Conservation (phyloP, 2,113 vertebrate species). For the Stegostoma tigrinum region DNA sequence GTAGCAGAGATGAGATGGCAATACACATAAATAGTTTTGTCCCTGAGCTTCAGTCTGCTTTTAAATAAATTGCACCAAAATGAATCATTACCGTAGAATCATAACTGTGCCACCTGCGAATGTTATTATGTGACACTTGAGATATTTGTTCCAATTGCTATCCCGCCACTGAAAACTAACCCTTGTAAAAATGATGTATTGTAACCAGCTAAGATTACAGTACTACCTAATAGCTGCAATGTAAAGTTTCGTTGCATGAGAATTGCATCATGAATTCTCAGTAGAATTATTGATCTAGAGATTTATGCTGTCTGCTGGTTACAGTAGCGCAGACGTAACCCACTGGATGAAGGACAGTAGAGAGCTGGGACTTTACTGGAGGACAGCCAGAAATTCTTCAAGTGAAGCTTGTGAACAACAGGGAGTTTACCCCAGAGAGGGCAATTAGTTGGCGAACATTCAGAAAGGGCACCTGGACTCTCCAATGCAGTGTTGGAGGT, state of each 20-base stretch:
- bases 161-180: not conserved
- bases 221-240: not conserved
- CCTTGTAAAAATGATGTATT: not conserved
- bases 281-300: not conserved
- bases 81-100: not conserved
- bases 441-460: not conserved
- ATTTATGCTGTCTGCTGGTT: not conserved
- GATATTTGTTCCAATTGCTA: not conserved
- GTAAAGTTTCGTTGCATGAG: not conserved
- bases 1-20: not conserved
- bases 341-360: not conserved
- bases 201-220: not conserved
- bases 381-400: not conserved
- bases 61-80: not conserved
- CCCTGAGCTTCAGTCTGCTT: not conserved
- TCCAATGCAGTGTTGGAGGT: not conserved
- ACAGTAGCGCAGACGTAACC: not conserved
- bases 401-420: not conserved
- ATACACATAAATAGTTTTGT: not conserved
- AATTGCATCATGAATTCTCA: not conserved
- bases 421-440: not conserved
- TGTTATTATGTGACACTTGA: not conserved
- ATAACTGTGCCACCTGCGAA: not conserved
- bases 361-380: not conserved
- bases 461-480: not conserved